Conservation (phyloP, 2,888 invertebrate species). For the Drosophila seclusa region DNA sequence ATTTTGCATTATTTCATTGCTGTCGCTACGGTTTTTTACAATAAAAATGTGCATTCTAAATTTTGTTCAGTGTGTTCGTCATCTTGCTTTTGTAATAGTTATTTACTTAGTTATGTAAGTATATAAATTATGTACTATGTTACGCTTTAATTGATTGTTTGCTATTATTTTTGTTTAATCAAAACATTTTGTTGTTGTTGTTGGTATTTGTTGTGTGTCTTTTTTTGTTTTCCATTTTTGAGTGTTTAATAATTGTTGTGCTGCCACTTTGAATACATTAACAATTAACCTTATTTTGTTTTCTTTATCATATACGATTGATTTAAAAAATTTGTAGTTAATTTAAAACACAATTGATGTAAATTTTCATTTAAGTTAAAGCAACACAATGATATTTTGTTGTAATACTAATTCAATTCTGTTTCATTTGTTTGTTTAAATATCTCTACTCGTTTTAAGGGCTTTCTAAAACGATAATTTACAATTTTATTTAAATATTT, state of each 20-base stretch:
- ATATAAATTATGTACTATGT: conserved; percentile 53
- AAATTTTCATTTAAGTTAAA: conserved; percentile 48
- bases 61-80: conserved; percentile 49
- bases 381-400: conserved; percentile 68
- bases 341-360: conserved; percentile 53
- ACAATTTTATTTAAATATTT: conserved; percentile 49
- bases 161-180: conserved; percentile 61
- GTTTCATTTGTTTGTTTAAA: conserved; percentile 33
- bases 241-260: conserved; percentile 57
- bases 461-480: conserved; percentile 63
- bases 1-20: conserved; percentile 11
- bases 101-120: conserved; percentile 31
- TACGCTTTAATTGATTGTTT: conserved; percentile 63
- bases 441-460: conserved; percentile 50
- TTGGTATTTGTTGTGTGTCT: conserved; percentile 19
- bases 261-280: conserved; percentile 62
- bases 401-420: conserved; percentile 54
- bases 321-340: conserved; percentile 37
- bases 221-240: conserved; percentile 4
- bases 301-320: conserved; percentile 50
- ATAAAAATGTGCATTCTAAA: conserved; percentile 59
- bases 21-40: conserved; percentile 39
- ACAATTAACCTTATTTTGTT: conserved; percentile 57
- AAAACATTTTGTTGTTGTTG: conserved; percentile 51
- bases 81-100: conserved; percentile 11